Evolutionary conservation across 2,113 vertebrate genomes (phyloP).

Genomic region (Colius striatus): DNA sequence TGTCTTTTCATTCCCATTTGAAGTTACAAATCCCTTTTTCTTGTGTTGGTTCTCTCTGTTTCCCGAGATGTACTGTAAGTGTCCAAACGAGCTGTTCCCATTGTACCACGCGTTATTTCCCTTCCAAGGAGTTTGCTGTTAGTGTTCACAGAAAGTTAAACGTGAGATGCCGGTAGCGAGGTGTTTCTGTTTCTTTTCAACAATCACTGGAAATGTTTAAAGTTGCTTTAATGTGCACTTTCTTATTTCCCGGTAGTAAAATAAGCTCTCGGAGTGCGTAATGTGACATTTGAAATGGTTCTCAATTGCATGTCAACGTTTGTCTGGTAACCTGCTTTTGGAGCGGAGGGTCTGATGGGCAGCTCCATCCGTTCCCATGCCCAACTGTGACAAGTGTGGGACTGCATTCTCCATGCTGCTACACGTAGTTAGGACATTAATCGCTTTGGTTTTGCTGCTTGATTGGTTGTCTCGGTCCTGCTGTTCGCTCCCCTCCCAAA

Average conservation of each 20-base stretch:
- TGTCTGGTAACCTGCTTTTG: conserved; percentile 76
- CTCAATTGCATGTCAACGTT: conserved; percentile 76
- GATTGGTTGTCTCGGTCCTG: conserved; percentile 59
- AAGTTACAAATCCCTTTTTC: conserved; percentile 45
- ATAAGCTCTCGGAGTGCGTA: conserved; percentile 80
- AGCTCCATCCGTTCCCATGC: conserved; percentile 74
- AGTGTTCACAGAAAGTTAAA: conserved; percentile 78
- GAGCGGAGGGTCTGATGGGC: conserved; percentile 73
- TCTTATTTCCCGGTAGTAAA: conserved; percentile 78
- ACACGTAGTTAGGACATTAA: conserved; percentile 73
- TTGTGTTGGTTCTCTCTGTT: not conserved
- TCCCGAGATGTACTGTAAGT: conserved; percentile 78
- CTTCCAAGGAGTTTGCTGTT: conserved; percentile 76
- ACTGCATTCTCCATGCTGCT: conserved; percentile 79
- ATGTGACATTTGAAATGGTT: conserved; percentile 81
- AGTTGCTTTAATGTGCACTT: conserved; percentile 82
- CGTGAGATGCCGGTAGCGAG: conserved; percentile 72
- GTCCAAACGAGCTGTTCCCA: conserved; percentile 78
- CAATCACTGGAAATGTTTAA: conserved; percentile 85
- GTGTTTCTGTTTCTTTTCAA: conserved; percentile 79
- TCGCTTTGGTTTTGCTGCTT: conserved; percentile 80
- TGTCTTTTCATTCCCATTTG: conserved; percentile 43
- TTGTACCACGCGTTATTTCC: conserved; percentile 78
- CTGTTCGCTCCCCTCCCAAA: conserved; percentile 71
- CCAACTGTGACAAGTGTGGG: conserved; percentile 78